phyloP scores from a whole-genome alignment of 2,888 invertebrate genomes.

The Meta bourneti region DNA sequence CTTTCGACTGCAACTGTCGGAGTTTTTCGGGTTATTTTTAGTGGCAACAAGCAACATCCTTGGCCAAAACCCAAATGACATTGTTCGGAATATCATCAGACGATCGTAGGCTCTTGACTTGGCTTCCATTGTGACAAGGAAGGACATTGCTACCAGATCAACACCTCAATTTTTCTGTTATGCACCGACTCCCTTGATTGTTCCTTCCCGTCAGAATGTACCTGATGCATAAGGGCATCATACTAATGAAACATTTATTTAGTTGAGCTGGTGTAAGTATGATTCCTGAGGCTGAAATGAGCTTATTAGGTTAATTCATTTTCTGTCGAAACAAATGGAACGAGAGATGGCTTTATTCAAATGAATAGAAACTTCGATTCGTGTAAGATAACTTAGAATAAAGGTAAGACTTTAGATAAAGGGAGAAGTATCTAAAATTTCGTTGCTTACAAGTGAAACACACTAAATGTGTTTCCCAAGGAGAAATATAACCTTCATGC shows the following conservation, averaged over 20 bases:
- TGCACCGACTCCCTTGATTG: not conserved
- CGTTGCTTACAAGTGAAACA: no score
- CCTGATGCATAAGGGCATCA: not conserved
- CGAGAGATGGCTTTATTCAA: not conserved
- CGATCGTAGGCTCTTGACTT: constrained; percentile 37
- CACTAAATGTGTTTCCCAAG: no score
- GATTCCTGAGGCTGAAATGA: not conserved
- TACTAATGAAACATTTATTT: not conserved
- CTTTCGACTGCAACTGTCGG: constrained; percentile 53
- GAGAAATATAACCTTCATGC: no score
- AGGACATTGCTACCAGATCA: constrained; percentile 62
- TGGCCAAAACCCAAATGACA: constrained; percentile 68
- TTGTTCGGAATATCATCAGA: constrained; percentile 55
- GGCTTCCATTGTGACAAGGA: constrained; percentile 63
- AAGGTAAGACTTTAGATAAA: no score
- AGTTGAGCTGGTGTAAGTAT: not conserved
- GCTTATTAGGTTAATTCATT: not conserved
- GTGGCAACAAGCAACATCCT: constrained; percentile 74
- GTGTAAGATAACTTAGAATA: no score
- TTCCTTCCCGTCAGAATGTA: not conserved
- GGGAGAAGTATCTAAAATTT: no score
- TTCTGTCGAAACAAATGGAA: not conserved
- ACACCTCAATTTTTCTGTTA: not conserved
- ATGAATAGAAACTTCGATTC: not conserved
- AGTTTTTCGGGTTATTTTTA: constrained; percentile 71